Percentiles rank a stretch among this genome's conserved stretches.
phyloP scores from a whole-genome alignment of 2,113 vertebrate genomes.

The Cheirogaleus medius region DNA sequence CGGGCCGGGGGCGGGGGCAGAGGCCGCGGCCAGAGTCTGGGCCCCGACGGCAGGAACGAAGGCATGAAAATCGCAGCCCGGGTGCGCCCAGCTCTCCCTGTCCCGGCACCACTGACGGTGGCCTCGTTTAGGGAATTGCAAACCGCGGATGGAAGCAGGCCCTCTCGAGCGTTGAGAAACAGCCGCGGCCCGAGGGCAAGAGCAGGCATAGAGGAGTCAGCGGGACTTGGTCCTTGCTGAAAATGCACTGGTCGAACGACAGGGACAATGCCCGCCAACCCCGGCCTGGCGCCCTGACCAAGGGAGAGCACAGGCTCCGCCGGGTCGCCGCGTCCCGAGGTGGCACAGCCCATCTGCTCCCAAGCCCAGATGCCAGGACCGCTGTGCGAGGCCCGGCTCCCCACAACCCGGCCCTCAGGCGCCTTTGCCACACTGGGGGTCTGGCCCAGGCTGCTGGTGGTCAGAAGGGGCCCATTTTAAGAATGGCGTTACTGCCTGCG shows the following conservation, averaged over 20 bases:
- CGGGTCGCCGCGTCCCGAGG: rapidly evolving
- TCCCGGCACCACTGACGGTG: rapidly evolving
- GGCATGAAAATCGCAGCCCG: background rate
- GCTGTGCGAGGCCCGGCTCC: rapidly evolving
- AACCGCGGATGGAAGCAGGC: background rate
- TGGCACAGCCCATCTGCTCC: rapidly evolving
- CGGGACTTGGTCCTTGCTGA: background rate
- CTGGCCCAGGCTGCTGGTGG: rapidly evolving
- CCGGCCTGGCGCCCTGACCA: rapidly evolving
- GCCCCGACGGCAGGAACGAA: rapidly evolving
- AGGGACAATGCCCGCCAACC: rapidly evolving
- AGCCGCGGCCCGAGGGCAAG: rapidly evolving
- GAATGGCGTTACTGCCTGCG: background rate
- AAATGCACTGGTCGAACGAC: rapidly evolving
- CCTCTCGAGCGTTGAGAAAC: rapidly evolving
- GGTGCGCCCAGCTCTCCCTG: background rate
- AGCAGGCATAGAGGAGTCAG: rapidly evolving
- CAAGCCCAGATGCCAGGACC: background rate
- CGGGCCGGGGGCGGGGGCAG: rapidly evolving
- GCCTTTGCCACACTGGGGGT: rapidly evolving
- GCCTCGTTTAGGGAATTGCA: background rate
- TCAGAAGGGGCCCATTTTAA: rapidly evolving
- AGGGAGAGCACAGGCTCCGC: background rate
- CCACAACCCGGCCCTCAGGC: rapidly evolving
- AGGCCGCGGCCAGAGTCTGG: rapidly evolving